Base-by-base conservation (phyloP, 2,888 invertebrate species). In the Meandrusa payeni region DNA sequence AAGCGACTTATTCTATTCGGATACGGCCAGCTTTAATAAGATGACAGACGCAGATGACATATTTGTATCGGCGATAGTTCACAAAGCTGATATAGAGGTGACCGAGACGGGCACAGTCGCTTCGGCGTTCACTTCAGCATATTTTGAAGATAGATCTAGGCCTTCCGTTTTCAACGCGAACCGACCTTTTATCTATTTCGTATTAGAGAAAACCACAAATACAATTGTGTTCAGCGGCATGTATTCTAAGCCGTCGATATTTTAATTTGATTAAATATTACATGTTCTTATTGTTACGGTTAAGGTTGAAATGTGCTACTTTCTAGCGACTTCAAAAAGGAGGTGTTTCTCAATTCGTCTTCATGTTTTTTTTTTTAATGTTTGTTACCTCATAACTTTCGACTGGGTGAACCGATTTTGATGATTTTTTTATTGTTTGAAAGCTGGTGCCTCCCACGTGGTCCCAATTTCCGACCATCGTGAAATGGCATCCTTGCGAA, bases 21-120 rank as follows among this genome's bases (percentile, higher is more conserved):
- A 69, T 2, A 50, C 59, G 1, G 91, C 92, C 0, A 82, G 90
- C 59, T 86, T 93, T 17, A 67, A 82, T 5, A 80, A 82, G 12
- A 89, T 93, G 33, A 80, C 87, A 1, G 2, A 38, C 0, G 67
- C 71, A 2, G 81, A 89, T 26, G 69, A 81, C 33, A 77, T 91
- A 13, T 90, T 78, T 51, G 82, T 93, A 4, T 90, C 91, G 0
- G 79, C 89, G 6, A 80, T 92, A 5, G 82, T 93, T 1, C 94
- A 94, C 63, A 92, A 91, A 54, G 92, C 93, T 3, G 90, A 90
- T 55, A 92, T 94, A 45, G 91, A 93, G 61, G 93, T 94, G 0
- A 90, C 91, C 29, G 94, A 94, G 68, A 87, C 91, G 47, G 94
- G 94, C 2, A 93, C 93, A 0, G 88, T 91, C 13, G 93, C 93